Evolutionary conservation across 2,113 vertebrate species (phyloP).

Genomic region (Gnathonemus echidnorhynchus): DNA sequence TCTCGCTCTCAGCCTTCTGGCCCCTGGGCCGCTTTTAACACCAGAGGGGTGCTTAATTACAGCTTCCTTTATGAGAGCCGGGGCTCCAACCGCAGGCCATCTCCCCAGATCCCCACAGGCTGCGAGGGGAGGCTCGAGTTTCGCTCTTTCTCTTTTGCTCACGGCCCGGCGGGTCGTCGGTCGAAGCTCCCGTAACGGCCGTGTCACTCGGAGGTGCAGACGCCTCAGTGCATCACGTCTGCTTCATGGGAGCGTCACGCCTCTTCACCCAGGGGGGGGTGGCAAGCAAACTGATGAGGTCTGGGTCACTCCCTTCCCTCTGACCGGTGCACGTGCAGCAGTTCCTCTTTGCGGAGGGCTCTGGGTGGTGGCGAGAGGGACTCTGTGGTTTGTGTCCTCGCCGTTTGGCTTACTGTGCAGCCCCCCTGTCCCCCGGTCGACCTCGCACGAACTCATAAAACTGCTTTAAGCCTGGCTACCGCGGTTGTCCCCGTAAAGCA

Average conservation of each 20-base stretch:
- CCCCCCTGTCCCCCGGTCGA: slow-evolving; percentile 9
- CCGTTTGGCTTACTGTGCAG: slow-evolving; percentile 14
- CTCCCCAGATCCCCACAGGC: slow-evolving; percentile 24
- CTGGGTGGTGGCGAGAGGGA: not conserved
- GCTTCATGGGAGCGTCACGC: not conserved
- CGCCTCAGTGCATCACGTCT: not conserved
- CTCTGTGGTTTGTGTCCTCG: not conserved
- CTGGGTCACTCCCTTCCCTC: not conserved
- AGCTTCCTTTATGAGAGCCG: slow-evolving; percentile 28
- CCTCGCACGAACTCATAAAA: slow-evolving; percentile 5
- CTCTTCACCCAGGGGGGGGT: not conserved
- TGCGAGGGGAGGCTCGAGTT: slow-evolving; percentile 14
- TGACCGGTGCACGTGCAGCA: not conserved
- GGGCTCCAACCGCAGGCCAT: slow-evolving; percentile 18
- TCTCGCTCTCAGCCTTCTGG: not conserved
- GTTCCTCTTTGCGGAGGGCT: not conserved
- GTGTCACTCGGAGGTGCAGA: not conserved
- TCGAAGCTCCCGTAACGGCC: not conserved
- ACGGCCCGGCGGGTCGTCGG: not conserved
- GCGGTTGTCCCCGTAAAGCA: not conserved
- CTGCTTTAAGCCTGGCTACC: not conserved
- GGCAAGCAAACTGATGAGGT: not conserved
- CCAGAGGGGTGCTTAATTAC: slow-evolving; percentile 35
- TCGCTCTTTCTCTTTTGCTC: not conserved
- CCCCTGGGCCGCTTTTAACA: not conserved